phyloP scores from a whole-genome alignment of 1,140 invertebrate species.

The Laupala kohalensis region DNA sequence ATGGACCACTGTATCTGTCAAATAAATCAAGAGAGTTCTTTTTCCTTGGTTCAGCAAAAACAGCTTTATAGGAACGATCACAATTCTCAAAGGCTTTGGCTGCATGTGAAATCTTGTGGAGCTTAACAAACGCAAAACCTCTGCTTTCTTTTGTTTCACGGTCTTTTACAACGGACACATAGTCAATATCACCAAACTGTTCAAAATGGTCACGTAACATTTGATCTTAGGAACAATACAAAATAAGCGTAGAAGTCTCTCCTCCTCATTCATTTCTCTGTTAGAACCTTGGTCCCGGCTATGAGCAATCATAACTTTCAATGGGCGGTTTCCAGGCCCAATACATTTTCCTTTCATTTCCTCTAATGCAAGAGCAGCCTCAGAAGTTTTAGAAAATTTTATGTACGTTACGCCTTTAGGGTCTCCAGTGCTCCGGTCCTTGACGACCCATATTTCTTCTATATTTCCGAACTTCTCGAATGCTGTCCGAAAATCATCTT shows the following conservation, averaged over 20 bases:
- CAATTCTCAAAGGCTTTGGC: conserved; percentile 82
- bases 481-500: conserved; percentile 61
- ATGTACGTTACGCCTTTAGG: conserved; percentile 78
- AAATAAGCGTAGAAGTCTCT: conserved; percentile 72
- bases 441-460: conserved; percentile 79
- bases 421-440: conserved; percentile 69
- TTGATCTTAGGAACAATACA: conserved; percentile 76
- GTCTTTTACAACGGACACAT: conserved; percentile 68
- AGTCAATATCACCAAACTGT: conserved; percentile 72
- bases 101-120: conserved; percentile 66
- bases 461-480: conserved; percentile 74
- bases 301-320: conserved; percentile 84
- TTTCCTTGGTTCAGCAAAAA: conserved; percentile 79
- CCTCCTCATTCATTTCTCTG: conserved; percentile 70
- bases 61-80: conserved; percentile 73
- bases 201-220: conserved; percentile 71
- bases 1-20: conserved; percentile 5
- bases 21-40: conserved; percentile 21
- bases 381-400: conserved; percentile 73
- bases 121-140: conserved; percentile 87
- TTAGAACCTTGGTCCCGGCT: conserved; percentile 68
- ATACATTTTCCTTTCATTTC: conserved; percentile 75
- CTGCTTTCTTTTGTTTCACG: conserved; percentile 69
- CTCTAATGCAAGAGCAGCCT: conserved; percentile 69
- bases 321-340: conserved; percentile 53